phyloP scores from a whole-genome alignment of 2,797 vertebrate genomes.

The Acrossocheilus wenchowensis region DNA sequence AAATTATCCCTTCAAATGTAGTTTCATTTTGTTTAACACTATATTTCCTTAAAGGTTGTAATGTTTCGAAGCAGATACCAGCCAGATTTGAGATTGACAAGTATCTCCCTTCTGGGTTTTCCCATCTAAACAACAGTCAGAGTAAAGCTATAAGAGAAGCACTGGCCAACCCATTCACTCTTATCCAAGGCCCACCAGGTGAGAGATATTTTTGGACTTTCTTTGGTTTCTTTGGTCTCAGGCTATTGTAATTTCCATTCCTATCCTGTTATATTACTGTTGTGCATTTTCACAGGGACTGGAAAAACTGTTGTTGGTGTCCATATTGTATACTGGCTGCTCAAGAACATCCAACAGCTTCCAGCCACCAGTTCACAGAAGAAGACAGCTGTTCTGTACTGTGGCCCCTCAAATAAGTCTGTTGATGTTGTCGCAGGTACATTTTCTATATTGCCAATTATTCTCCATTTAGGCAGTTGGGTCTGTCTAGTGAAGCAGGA shows the following conservation, averaged over 20 bases:
- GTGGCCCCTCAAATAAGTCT: slow-evolving; percentile 87
- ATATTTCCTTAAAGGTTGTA: slow-evolving; percentile 24
- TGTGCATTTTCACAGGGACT: slow-evolving; percentile 72
- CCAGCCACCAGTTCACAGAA: neutral
- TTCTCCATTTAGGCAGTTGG: neutral
- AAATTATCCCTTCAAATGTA: neutral
- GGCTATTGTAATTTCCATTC: neutral
- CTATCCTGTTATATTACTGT: neutral
- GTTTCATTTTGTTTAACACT: neutral
- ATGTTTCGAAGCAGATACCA: neutral
- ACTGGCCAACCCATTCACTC: slow-evolving; percentile 70
- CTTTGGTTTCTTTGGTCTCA: neutral
- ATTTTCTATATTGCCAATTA: neutral
- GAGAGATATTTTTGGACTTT: neutral
- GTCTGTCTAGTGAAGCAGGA: neutral
- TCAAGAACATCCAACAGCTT: slow-evolving; percentile 69
- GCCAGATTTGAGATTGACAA: slow-evolving; percentile 49
- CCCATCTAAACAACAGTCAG: slow-evolving; percentile 79
- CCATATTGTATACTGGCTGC: slow-evolving; percentile 83
- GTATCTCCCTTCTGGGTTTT: neutral
- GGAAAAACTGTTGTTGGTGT: slow-evolving; percentile 84
- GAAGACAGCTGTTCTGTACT: slow-evolving; percentile 78
- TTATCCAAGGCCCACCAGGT: slow-evolving; percentile 89
- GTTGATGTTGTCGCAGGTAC: slow-evolving; percentile 86
- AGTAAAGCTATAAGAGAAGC: slow-evolving; percentile 71